phyloP scores from a whole-genome alignment of 2,113 vertebrate species.

The Camelus bactrianus region DNA sequence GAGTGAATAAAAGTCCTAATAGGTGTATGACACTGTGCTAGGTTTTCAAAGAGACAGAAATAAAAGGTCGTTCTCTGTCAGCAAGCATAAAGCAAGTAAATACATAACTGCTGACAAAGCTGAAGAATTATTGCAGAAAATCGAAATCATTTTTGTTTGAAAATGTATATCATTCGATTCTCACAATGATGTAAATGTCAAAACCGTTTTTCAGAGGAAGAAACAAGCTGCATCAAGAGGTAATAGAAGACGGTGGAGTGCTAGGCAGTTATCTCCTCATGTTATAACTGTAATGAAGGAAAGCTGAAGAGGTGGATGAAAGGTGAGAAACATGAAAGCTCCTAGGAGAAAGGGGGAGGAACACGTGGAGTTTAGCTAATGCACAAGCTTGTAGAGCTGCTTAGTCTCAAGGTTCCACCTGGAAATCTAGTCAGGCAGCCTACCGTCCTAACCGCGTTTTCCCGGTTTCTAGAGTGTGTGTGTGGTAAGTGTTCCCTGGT shows the following conservation, averaged over 20 bases:
- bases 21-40: background rate
- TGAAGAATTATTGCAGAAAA: background rate
- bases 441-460: background rate
- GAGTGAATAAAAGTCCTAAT: background rate
- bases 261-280: background rate
- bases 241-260: background rate
- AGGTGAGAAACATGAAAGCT: background rate
- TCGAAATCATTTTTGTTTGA: background rate
- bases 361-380: background rate
- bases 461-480: background rate
- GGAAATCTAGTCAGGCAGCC: background rate
- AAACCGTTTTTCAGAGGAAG: background rate
- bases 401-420: background rate
- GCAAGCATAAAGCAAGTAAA: background rate
- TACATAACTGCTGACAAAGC: background rate
- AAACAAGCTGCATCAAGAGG: background rate
- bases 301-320: background rate
- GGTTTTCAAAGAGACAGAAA: background rate
- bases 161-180: background rate
- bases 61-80: background rate
- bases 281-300: background rate
- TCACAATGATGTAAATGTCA: background rate
- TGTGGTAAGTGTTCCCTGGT: background rate
- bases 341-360: background rate
- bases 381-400: background rate